phyloP scores from a whole-genome alignment of 2,113 vertebrate species.

The Rhegmatorhina hoffmannsi region DNA sequence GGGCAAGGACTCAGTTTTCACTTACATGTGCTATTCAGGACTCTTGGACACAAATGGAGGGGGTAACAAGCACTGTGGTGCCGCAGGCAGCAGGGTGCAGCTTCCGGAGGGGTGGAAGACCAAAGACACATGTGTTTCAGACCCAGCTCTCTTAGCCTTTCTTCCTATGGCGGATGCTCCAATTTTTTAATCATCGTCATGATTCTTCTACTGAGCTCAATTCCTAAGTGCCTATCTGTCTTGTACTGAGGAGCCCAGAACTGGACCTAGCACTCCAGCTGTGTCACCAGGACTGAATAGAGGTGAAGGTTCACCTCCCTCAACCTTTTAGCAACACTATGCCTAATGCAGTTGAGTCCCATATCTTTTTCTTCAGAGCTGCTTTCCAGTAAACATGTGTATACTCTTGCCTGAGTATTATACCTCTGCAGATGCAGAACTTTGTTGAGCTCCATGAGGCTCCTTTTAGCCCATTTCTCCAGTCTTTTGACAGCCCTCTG shows the following conservation, averaged over 20 bases:
- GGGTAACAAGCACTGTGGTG: fast-evolving
- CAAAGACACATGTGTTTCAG: not conserved
- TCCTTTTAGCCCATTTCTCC: not conserved
- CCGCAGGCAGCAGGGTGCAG: not conserved
- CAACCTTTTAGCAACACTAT: not conserved
- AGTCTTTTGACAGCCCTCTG: not conserved
- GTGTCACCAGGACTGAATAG: not conserved
- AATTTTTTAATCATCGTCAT: not conserved
- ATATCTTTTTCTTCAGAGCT: not conserved
- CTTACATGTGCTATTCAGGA: fast-evolving
- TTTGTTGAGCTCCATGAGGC: not conserved
- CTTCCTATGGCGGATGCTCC: not conserved
- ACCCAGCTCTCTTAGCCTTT: not conserved
- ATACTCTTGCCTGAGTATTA: not conserved
- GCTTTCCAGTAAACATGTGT: not conserved
- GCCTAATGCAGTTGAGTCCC: not conserved
- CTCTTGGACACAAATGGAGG: not conserved
- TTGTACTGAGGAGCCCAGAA: not conserved
- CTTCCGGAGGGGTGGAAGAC: not conserved
- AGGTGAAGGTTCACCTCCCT: not conserved
- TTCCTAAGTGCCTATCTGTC: not conserved
- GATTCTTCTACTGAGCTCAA: not conserved
- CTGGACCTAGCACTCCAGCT: not conserved
- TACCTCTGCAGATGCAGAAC: not conserved
- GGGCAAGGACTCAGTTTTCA: not conserved